Evolutionary conservation across 53 echinoderm and acorn worm species (phyloP), one percentile per base, ranked within the genome.

Genomic region (Echinometra lucunter): DNA sequence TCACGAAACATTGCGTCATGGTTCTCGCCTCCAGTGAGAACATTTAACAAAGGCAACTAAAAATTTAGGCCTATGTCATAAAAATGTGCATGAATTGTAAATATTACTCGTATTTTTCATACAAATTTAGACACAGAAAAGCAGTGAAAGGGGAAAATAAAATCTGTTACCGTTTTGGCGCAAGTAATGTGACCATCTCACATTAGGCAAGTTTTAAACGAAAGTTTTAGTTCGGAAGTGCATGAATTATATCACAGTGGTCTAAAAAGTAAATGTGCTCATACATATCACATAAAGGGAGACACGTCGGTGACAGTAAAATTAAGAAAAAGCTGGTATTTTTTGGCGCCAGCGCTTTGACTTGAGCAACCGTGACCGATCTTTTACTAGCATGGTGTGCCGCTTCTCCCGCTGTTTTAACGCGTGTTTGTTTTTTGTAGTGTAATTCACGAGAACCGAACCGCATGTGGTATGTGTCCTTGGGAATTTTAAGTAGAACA

Each of bases 401-500:
- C 19, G 75, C 37, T 40, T 75, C 75, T 18, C 75, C 18, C 40
- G 75, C 40, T 75, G 75, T 75, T 37, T 6, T 21, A n/a, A 19
- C 40, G 40, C 75, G 40, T 75, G 75, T 40, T 75, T 75, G 75
- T 75, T 75, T 75, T n/a, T 21, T 28, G 34, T 75, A 75, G 40
- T 18, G 75, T 75, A 40, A 75, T 75, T 75, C 40, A 37, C n/a
- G 18, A 37, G 38, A 37, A 37, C 38, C 75, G 3, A 37, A 75
- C 75, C 40, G 75, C 75, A 38, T 75, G 40, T 40, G 75, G 38
- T 75, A 75, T 75, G 75, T 37, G 75, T 75, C 75, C n/a, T 75
- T 75, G 40, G 11, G 75, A 75, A 75, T 75, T 75, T 75, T 38
- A 75, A 75, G 75, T 75, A 75, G 75, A n/a, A 40, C 40, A 75